Evolutionary conservation across 1,140 invertebrate species (phyloP), one percentile per base, ranked within the genome.

Genomic region (Charaxes varanes): DNA sequence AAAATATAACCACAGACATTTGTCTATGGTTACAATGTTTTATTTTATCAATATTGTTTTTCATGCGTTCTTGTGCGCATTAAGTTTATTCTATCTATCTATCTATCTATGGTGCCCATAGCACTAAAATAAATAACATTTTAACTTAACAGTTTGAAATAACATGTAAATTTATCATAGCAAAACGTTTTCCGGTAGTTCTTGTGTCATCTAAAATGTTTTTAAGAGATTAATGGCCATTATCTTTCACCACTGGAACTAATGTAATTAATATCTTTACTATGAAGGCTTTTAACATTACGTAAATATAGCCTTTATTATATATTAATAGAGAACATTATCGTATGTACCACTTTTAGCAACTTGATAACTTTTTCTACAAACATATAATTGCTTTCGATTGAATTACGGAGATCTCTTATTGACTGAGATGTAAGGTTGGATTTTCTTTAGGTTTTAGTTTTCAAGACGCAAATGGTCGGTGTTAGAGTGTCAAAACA

Each of bases 251-350:
- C 32, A 45, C 47, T 41, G 40, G 51, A 41, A 45, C 15, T 41
- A 49, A 53, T 48, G 37, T 53, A 53, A 53, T 53, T 53, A 53
- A 53, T 53, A 48, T 44, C 35, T 38, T 35, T 23, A 28, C 32
- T 31, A 28, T 28, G 15, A 34, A 35, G 19, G 41, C 26, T 22
- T 17, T 11, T 18, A 10, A 18, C 21, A 13, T 35, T 37, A 45
- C 37, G 21, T 27, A 26, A 27, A 14, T 33, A 24, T 44, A 30
- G 19, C 6, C 36, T 21, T 19, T 45, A 45, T 26, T 5, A 2
- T 10, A 24, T 15, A 11, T 2, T 2, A 6, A 32, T 38, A 45
- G 12, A 33, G 14, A 4, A 13, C 12, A 24, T 33, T 27, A 42
- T 48, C 17, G 28, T 16, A 28, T 30, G 28, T 35, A 18, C 6